Conservation (phyloP, 2,888 invertebrate species). For the Neocrepidodera transversa region DNA sequence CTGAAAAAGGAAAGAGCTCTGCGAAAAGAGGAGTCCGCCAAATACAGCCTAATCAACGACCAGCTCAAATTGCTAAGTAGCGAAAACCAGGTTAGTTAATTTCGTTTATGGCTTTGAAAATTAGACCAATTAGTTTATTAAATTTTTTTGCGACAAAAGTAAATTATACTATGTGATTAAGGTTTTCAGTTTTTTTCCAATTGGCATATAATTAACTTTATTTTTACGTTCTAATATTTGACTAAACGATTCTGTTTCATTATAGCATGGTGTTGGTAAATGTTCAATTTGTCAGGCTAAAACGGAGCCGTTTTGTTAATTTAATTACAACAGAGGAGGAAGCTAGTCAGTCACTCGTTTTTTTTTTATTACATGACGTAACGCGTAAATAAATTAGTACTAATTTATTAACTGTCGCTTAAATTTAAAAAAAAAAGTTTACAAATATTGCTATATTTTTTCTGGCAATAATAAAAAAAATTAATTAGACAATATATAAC, state of each 20-base stretch:
- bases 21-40: constrained; percentile 96
- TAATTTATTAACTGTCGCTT: too few species aligned
- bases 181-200: too few species aligned
- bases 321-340: constrained; percentile 22
- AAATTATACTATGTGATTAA: too few species aligned
- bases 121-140: too few species aligned
- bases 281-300: constrained; percentile 25
- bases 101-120: neutral
- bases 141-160: too few species aligned
- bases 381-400: too few species aligned
- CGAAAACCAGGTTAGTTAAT: constrained; percentile 93
- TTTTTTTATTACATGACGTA: neutral
- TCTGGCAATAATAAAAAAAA: too few species aligned
- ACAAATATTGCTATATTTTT: too few species aligned
- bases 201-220: too few species aligned
- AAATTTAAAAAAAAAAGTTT: too few species aligned
- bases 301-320: constrained; percentile 27
- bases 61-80: constrained; percentile 94
- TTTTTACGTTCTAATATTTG: too few species aligned
- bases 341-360: neutral
- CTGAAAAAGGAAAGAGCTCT: constrained; percentile 96
- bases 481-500: too few species aligned
- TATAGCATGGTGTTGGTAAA: constrained; percentile 1
- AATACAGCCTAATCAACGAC: constrained; percentile 95
- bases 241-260: constrained; percentile 4